Conservation (phyloP, 2,888 invertebrate genomes). For the Syrista parreyssii region DNA sequence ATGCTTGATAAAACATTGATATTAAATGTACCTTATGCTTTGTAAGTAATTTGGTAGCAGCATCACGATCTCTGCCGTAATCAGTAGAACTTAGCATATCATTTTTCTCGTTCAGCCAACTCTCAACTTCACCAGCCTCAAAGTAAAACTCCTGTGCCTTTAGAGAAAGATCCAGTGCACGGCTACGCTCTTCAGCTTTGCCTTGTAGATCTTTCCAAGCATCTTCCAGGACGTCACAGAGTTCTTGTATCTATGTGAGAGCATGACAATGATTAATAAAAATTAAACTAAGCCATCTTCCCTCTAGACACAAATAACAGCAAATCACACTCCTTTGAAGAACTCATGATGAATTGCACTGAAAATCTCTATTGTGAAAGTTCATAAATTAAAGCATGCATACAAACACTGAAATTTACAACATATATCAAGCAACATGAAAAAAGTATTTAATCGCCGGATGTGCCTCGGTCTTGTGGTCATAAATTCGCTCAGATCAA, state of each 20-base stretch:
- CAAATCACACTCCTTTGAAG: not conserved
- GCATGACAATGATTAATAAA: not conserved
- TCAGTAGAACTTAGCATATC: slow-evolving; percentile 85
- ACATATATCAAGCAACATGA: not conserved
- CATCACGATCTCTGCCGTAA: slow-evolving; percentile 89
- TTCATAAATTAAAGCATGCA: not conserved
- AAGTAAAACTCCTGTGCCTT: slow-evolving; percentile 93
- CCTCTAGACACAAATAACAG: not conserved
- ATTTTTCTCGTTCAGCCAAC: slow-evolving; percentile 90
- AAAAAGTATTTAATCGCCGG: not conserved
- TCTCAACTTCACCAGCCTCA: slow-evolving; percentile 91
- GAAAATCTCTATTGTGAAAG: not conserved
- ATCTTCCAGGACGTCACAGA: slow-evolving; percentile 78
- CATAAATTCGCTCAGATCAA: not conserved
- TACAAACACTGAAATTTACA: slow-evolving; percentile 3
- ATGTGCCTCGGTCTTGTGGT: not conserved
- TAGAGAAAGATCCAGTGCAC: slow-evolving; percentile 85
- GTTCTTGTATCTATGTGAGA: slow-evolving; percentile 73
- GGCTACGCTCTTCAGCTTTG: slow-evolving; percentile 78
- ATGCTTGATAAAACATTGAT: slow-evolving; percentile 4
- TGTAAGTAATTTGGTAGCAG: slow-evolving; percentile 91
- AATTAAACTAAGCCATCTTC: not conserved
- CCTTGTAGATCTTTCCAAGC: slow-evolving; percentile 81
- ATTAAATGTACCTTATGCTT: slow-evolving; percentile 83
- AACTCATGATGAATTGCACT: not conserved